A percentile compares a stretch with the other conserved stretches of the same genome.
These are phyloP conservation scores for Drosophila eugracilis DNA, from an alignment of 1,140 invertebrate species.

Conservation along the genomic window DNA sequence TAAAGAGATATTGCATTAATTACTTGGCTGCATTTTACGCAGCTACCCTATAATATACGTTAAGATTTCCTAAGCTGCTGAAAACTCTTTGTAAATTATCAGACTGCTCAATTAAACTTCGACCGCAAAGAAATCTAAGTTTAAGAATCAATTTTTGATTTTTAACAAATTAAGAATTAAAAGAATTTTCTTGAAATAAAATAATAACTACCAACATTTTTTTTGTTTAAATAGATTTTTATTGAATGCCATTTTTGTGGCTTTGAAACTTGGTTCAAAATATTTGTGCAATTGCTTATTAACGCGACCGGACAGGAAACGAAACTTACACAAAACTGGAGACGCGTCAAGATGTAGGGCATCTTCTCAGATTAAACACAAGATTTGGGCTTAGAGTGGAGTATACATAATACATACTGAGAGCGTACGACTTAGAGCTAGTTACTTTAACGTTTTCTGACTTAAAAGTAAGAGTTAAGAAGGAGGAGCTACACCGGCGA, in stretches of 20 bases:
- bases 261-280: constrained; percentile 57
- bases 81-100: constrained; percentile 39
- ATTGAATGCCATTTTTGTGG: constrained; percentile 60
- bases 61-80: constrained; percentile 1
- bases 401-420: constrained; percentile 76
- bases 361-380: constrained; percentile 17
- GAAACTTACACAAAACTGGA: constrained; percentile 17
- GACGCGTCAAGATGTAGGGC: constrained; percentile 6
- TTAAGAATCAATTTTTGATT: too few relatives aligned
- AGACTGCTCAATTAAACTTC: neutral
- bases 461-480: constrained; percentile 60
- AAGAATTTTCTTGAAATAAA: neutral
- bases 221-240: constrained; percentile 64
- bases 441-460: constrained; percentile 46
- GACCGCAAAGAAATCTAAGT: neutral
- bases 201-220: neutral
- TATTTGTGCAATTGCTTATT: constrained; percentile 36
- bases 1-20: neutral
- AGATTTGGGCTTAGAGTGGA: constrained; percentile 32
- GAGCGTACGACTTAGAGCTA: constrained; percentile 72
- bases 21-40: constrained; percentile 22
- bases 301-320: constrained; percentile 18
- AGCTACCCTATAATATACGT: constrained; percentile 8
- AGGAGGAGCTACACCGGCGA: constrained; percentile 50
- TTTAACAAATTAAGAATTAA: too few relatives aligned